Evolutionary conservation across 1,140 invertebrate species (phyloP).

Genomic region (Plectus sambesii): DNA sequence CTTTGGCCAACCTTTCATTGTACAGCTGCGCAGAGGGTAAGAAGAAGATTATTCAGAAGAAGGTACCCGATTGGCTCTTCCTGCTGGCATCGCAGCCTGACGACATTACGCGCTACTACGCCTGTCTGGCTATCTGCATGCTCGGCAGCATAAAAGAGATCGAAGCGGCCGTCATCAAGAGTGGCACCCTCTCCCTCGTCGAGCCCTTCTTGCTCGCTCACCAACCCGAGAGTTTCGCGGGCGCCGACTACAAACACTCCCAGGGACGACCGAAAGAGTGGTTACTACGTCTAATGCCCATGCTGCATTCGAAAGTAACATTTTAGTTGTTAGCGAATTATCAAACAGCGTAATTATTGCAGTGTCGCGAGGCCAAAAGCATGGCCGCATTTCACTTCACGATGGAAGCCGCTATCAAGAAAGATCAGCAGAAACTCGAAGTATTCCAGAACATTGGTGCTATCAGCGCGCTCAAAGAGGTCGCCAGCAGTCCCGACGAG

Average conservation of each 20-base stretch:
- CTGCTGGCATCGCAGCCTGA: constrained; percentile 90
- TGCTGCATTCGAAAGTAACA: constrained; percentile 88
- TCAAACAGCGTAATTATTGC: no score
- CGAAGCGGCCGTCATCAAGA: constrained; percentile 84
- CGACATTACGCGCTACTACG: constrained; percentile 77
- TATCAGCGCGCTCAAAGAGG: constrained; percentile 83
- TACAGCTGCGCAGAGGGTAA: constrained; percentile 94
- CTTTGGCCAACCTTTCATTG: constrained; percentile 84
- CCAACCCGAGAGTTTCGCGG: constrained; percentile 85
- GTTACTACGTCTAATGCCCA: constrained; percentile 65
- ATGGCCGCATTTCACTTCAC: constrained; percentile 97
- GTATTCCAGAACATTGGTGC: constrained; percentile 72
- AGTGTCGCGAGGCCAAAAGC: constrained; percentile 85
- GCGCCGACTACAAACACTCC: constrained; percentile 70
- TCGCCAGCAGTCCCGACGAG: constrained; percentile 92
- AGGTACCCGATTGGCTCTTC: constrained; percentile 84
- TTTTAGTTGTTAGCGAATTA: no score
- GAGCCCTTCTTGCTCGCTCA: constrained; percentile 89
- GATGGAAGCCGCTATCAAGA: constrained; percentile 96
- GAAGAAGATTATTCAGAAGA: constrained; percentile 84
- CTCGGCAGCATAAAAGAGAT: constrained; percentile 96
- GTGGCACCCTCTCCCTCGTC: constrained; percentile 83
- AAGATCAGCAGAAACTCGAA: constrained; percentile 82
- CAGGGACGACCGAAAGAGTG: constrained; percentile 93
- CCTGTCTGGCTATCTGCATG: constrained; percentile 88